Conservation (phyloP, 2,797 vertebrate genomes). For the Eidolon dupreanum region DNA sequence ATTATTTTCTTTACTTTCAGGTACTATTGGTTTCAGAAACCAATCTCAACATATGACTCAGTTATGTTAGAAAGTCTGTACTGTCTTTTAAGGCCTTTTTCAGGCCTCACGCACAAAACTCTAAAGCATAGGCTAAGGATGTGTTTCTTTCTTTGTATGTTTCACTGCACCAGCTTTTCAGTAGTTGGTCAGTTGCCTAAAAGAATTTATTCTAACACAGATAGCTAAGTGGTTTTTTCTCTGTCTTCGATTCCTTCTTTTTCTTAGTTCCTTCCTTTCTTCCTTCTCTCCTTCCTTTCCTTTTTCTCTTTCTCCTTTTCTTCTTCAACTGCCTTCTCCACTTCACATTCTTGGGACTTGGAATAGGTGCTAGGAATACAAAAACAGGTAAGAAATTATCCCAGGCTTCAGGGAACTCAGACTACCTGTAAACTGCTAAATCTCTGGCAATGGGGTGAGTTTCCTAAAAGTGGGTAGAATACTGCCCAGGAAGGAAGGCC, state of each 20-base stretch:
- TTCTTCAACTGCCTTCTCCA: background rate
- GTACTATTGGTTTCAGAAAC: conserved; percentile 52
- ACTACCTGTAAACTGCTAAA: background rate
- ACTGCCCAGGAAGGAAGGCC: background rate
- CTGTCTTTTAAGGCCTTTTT: background rate
- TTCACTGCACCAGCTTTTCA: background rate
- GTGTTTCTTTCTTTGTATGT: background rate
- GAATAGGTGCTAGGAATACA: background rate
- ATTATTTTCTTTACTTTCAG: conserved; percentile 56
- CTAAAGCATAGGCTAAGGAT: background rate
- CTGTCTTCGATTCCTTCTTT: background rate
- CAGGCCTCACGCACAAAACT: background rate
- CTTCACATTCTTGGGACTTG: background rate
- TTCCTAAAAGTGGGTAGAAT: background rate
- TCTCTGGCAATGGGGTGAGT: too few species aligned
- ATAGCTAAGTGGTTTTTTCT: background rate
- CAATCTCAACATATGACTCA: background rate
- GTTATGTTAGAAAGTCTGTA: background rate
- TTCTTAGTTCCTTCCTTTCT: background rate
- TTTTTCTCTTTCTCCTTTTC: background rate
- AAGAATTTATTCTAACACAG: background rate
- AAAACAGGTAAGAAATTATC: background rate
- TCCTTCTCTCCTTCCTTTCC: background rate
- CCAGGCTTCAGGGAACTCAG: background rate
- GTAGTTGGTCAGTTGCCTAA: background rate